A percentile compares a stretch with the other conserved stretches of the same genome.
Conservation (phyloP, 2,888 invertebrate genomes). For the Tenthredo amoena region DNA sequence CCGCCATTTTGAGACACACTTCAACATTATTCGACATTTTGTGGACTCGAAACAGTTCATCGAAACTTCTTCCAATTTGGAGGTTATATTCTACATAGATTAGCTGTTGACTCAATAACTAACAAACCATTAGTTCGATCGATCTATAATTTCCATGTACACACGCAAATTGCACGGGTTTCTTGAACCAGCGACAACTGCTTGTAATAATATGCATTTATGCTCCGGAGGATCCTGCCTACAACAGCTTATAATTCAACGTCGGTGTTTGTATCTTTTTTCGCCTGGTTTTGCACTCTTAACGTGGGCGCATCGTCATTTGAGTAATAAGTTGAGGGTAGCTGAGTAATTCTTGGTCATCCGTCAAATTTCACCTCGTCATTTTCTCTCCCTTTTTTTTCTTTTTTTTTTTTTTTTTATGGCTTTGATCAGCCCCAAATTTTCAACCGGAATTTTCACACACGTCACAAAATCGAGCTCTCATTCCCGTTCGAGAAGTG, state of each 20-base stretch:
- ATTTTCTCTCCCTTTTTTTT: not conserved
- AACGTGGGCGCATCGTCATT: not conserved
- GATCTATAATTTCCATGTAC: no score
- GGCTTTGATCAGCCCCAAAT: not conserved
- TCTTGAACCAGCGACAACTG: conserved; percentile 15
- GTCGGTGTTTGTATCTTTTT: not conserved
- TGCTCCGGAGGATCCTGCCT: not conserved
- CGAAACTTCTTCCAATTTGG: no score
- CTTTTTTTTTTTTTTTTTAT: no score
- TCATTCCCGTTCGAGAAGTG: not conserved
- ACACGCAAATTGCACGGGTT: conserved; percentile 28
- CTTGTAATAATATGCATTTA: conserved; percentile 18
- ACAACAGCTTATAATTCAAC: not conserved
- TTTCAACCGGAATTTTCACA: not conserved
- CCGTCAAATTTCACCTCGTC: not conserved
- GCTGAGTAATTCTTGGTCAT: no score
- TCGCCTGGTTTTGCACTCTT: not conserved
- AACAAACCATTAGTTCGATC: no score
- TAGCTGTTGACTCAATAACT: no score
- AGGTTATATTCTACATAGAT: no score
- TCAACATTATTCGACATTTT: no score
- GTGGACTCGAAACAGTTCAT: no score
- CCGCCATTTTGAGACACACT: no score
- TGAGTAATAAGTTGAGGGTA: not conserved
- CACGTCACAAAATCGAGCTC: not conserved